Conservation (phyloP, 2,888 invertebrate species). For the Archips crataeganus region DNA sequence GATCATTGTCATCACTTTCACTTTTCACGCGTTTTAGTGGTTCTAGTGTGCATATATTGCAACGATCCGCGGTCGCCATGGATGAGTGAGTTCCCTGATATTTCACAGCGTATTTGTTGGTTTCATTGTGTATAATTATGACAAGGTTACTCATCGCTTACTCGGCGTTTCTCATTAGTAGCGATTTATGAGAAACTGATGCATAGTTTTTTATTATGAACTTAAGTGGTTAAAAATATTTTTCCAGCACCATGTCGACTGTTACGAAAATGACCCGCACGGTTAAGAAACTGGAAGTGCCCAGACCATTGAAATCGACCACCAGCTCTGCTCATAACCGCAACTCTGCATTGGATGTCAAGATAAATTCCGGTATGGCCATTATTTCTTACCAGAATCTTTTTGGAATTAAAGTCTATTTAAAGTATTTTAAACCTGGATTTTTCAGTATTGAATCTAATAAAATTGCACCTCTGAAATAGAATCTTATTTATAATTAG, state of each 20-base stretch:
- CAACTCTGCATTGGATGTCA: slow-evolving; percentile 81
- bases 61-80: slow-evolving; percentile 76
- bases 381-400: slow-evolving; percentile 47
- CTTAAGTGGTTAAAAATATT: slow-evolving; percentile 44
- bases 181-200: slow-evolving; percentile 44
- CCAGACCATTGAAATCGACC: slow-evolving; percentile 89
- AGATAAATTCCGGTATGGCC: slow-evolving; percentile 81
- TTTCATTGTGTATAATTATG: slow-evolving; percentile 69
- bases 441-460: not conserved
- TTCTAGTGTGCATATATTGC: slow-evolving; percentile 68
- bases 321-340: slow-evolving; percentile 85
- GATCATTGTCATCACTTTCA: slow-evolving; percentile 85
- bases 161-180: slow-evolving; percentile 45
- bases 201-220: not conserved
- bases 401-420: slow-evolving; percentile 42
- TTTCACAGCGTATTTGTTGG: slow-evolving; percentile 61
- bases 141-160: slow-evolving; percentile 71
- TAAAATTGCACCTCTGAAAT: not conserved
- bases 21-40: slow-evolving; percentile 81
- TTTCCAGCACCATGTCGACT: slow-evolving; percentile 83
- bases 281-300: slow-evolving; percentile 91
- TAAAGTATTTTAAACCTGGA: not conserved
- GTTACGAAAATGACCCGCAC: slow-evolving; percentile 88
- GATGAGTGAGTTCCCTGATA: slow-evolving; percentile 82
- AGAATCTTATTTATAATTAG: not conserved